Evolutionary conservation across 1,140 invertebrate genomes (phyloP).

Genomic region (Neodiprion lecontei): DNA sequence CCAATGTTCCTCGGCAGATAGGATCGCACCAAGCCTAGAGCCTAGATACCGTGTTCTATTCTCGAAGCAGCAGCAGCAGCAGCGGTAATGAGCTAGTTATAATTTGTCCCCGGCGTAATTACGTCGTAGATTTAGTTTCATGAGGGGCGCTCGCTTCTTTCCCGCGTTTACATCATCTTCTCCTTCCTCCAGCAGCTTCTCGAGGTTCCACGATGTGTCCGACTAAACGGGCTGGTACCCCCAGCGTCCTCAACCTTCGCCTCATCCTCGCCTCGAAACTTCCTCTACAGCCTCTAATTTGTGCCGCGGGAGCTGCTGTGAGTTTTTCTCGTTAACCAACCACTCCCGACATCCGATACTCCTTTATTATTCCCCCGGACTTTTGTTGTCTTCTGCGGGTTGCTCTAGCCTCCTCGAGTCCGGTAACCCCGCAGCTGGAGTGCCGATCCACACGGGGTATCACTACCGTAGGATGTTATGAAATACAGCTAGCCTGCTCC

Average conservation of each 20-base stretch:
- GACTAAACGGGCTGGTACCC: no score
- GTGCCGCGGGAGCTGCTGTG: background rate
- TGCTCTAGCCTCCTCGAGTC: background rate
- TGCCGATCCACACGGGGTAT: background rate
- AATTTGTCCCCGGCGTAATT: constrained; percentile 7
- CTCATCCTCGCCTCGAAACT: no score
- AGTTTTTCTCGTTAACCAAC: background rate
- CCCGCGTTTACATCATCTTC: background rate
- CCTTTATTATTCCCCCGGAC: background rate
- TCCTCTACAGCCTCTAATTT: background rate
- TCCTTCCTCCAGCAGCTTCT: background rate
- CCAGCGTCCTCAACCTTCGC: no score
- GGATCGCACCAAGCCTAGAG: background rate
- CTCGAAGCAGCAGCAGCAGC: background rate
- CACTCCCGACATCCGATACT: background rate
- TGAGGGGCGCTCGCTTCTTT: background rate
- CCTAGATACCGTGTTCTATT: background rate
- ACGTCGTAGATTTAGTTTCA: constrained; percentile 8
- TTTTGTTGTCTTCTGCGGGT: background rate
- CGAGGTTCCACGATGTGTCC: no score
- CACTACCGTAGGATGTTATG: no score
- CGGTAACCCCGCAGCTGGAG: background rate
- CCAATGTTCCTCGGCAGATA: background rate
- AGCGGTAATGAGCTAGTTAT: constrained; percentile 1
- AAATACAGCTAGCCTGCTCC: no score